Percentiles rank a stretch among this genome's conserved stretches.
Conservation (phyloP, 2,113 vertebrate species). For the Eptesicus fuscus region DNA sequence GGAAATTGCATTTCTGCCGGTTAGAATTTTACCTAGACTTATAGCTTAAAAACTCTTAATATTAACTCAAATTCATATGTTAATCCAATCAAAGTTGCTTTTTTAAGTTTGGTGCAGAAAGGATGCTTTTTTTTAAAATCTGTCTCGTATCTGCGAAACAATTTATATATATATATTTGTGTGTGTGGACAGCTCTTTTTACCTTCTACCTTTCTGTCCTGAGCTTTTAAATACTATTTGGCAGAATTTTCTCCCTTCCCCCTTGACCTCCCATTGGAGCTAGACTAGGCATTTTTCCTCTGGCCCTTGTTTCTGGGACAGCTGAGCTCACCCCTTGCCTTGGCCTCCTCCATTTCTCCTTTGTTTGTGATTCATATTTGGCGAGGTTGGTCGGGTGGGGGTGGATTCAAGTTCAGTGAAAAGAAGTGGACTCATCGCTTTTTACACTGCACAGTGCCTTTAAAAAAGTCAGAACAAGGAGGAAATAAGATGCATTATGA, state of each 20-base stretch:
- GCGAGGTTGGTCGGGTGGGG: neutral
- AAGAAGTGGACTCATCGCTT: constrained; percentile 40
- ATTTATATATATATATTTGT: neutral
- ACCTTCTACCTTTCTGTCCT: neutral
- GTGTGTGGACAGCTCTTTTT: neutral
- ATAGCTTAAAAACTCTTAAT: neutral
- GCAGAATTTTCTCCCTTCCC: neutral
- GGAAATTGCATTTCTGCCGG: neutral
- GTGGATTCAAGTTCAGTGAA: neutral
- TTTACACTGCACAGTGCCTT: constrained; percentile 50
- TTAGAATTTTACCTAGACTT: constrained; percentile 38
- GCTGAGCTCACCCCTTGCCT: neutral
- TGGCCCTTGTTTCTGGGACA: neutral
- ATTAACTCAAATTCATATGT: constrained; percentile 10
- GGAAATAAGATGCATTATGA: constrained; percentile 64
- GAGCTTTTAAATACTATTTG: neutral
- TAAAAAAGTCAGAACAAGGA: constrained; percentile 39
- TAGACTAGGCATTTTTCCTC: neutral
- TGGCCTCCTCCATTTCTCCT: neutral
- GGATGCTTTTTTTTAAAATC: neutral
- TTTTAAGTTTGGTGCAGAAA: neutral
- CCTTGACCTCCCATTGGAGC: fast-evolving
- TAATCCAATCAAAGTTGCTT: neutral
- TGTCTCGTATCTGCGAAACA: neutral
- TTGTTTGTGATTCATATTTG: neutral